Evolutionary conservation across 1,140 invertebrate genomes (phyloP), one percentile per base, ranked within the genome.

Genomic region (Brachionus rotundiformis): DNA sequence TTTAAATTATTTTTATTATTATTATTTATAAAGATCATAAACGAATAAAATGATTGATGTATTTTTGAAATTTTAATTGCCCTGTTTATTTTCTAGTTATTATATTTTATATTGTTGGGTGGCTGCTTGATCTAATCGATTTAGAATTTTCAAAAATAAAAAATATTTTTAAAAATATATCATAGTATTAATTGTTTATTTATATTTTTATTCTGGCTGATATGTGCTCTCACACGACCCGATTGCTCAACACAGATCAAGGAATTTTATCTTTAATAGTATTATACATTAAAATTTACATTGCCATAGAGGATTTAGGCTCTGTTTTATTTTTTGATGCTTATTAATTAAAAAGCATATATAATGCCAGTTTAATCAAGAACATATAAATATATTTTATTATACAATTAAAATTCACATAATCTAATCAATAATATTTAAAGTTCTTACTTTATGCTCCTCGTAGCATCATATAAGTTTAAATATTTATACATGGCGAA

Each of bases 231-330:
- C n/a, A 54, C n/a, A 19, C 19, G 47, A 54, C n/a, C 23, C 6
- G 47, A 7, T 54, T 19, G 47, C 47, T 54, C 23, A 54, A 54
- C 23, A 54, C 47, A 54, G 23, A 54, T 54, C 47, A 54, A 25
- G 10, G 1, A 54, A 23, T 54, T 54, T 23, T 54, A 54, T 54
- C 47, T 54, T 19, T 23, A 54, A 19, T 54, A 19, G 23, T 49
- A 16, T 49, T 11, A 16, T 54, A 16, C n/a, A 54, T 54, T 54
- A 63, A 27, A 63, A 33, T 29, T 29, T 29, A 63, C 13, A 63
- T 63, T 63, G 11, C 61, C 61, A 23, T 63, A 63, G 61, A 63
- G 61, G n/a, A 63, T 63, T 63, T n/a, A 63, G 5, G 25, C 61
- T 63, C 13, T 63, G 61, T 16, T 29, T 31, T 59, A n/a, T 25